phyloP scores from a whole-genome alignment of 2,797 vertebrate genomes.

The Lemur catta region DNA sequence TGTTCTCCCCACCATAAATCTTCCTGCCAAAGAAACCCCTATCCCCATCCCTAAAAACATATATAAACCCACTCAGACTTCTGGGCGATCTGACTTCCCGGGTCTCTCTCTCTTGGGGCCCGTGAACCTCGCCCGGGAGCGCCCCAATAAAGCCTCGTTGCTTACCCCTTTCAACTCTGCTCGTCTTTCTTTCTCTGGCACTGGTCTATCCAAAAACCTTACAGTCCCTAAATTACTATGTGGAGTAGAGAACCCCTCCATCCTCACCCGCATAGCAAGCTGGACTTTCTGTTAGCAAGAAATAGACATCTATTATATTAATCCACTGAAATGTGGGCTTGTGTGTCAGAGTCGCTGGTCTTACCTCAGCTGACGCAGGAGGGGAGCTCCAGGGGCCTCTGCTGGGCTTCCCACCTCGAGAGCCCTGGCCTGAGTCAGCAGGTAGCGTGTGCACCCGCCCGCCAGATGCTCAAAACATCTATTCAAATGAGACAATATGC shows the following conservation, averaged over 20 bases:
- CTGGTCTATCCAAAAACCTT: too few species aligned
- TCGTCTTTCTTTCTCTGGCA: too few species aligned
- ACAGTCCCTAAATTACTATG: not conserved
- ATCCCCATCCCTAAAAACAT: too few species aligned
- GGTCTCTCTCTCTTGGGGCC: too few species aligned
- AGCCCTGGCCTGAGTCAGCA: not conserved
- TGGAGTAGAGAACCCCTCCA: not conserved
- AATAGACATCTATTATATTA: not conserved
- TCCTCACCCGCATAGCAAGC: not conserved
- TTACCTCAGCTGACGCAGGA: not conserved
- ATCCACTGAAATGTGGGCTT: not conserved
- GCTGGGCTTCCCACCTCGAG: not conserved
- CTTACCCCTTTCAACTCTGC: too few species aligned
- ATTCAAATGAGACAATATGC: too few species aligned
- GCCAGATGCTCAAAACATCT: not conserved
- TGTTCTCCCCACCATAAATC: too few species aligned
- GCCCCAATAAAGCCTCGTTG: too few species aligned
- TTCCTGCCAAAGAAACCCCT: too few species aligned
- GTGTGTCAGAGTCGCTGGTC: not conserved
- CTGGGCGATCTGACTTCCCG: too few species aligned
- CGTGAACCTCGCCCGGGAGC: too few species aligned
- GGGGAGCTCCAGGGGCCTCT: not conserved
- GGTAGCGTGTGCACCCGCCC: not conserved
- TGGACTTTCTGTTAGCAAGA: not conserved
- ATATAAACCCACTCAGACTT: too few species aligned